Conservation (phyloP, 2,113 vertebrate species). For the Petrocephalus microphthalmus region DNA sequence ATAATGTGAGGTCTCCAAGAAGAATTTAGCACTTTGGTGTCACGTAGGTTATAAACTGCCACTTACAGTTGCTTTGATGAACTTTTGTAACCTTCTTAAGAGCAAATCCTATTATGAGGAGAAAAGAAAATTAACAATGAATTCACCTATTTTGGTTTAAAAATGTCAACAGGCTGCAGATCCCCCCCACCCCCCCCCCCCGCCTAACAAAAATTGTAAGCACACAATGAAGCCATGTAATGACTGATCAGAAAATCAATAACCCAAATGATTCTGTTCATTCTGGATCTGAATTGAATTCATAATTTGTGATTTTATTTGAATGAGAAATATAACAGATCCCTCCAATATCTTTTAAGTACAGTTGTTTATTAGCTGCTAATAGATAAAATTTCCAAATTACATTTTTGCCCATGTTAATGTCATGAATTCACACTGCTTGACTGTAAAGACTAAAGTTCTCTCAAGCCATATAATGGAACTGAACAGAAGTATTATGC, state of each 20-base stretch:
- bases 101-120: neutral
- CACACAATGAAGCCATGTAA: neutral
- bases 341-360: neutral
- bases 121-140: neutral
- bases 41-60: neutral
- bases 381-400: neutral
- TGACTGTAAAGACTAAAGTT: neutral
- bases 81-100: neutral
- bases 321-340: neutral
- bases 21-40: neutral
- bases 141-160: neutral
- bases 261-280: neutral
- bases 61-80: neutral
- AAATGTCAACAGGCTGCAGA: neutral
- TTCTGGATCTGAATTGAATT: neutral
- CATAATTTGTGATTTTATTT: neutral
- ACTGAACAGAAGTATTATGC: neutral
- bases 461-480: neutral
- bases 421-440: neutral
- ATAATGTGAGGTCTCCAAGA: neutral
- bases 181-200: neutral
- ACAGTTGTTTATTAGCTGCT: neutral
- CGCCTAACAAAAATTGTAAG: neutral
- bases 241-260: neutral
- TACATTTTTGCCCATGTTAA: neutral